These are phyloP conservation scores for Enteromius paludinosus DNA, from an alignment of 2,797 vertebrate species.

Conservation along the genomic window DNA sequence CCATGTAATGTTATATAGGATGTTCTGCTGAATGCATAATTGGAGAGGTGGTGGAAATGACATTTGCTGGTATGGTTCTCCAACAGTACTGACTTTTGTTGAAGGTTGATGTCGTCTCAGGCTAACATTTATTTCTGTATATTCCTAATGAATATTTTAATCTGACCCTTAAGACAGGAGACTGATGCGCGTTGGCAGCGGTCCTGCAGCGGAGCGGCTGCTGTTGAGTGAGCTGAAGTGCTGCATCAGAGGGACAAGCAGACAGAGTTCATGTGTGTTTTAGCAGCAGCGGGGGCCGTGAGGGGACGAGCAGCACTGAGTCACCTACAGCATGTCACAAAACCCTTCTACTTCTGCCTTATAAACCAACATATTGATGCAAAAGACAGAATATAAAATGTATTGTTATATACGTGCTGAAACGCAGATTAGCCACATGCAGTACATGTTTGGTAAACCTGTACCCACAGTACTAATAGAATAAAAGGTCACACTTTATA, in stretches of 20 bases:
- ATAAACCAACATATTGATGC: neutral
- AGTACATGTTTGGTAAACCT: neutral
- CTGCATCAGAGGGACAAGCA: slow-evolving; percentile 68
- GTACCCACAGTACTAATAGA: neutral
- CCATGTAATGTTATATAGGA: neutral
- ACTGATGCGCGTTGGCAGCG: slow-evolving; percentile 1
- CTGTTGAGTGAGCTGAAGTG: slow-evolving; percentile 31
- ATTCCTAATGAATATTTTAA: slow-evolving; percentile 19
- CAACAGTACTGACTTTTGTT: neutral
- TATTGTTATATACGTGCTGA: neutral
- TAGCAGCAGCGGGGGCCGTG: slow-evolving; percentile 12
- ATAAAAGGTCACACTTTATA: neutral
- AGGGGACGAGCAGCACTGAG: neutral
- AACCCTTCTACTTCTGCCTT: no score
- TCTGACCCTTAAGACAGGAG: neutral
- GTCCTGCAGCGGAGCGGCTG: neutral
- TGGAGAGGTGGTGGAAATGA: neutral
- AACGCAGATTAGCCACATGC: neutral
- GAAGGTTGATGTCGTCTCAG: neutral
- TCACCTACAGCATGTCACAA: neutral
- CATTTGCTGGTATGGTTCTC: neutral
- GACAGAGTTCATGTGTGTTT: slow-evolving; percentile 61
- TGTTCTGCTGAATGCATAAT: neutral
- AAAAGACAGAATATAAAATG: neutral
- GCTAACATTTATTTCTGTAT: neutral